Evolutionary conservation across 2,797 vertebrate genomes (phyloP).

Genomic region (Ceryle rudis): DNA sequence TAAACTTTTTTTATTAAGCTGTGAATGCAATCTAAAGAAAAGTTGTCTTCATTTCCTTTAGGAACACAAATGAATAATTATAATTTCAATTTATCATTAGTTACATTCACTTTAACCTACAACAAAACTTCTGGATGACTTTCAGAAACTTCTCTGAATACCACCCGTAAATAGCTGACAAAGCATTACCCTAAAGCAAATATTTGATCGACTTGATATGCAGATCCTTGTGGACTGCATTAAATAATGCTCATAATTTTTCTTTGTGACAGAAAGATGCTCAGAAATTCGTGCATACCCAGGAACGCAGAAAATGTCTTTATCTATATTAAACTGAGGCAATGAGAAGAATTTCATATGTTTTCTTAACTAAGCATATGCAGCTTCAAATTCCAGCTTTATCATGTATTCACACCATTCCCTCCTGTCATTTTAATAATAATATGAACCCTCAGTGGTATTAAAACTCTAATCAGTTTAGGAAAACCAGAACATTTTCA

Average conservation of each 20-base stretch:
- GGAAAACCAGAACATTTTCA: background rate
- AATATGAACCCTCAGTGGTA: background rate
- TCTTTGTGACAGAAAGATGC: background rate
- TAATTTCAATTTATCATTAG: constrained; percentile 35
- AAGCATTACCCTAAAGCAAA: constrained; percentile 12
- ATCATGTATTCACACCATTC: background rate
- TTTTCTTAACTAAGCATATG: background rate
- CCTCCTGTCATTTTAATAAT: background rate
- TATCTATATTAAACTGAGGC: constrained; percentile 19
- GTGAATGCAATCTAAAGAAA: constrained; percentile 14
- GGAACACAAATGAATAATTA: constrained; percentile 28
- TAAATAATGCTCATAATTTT: background rate
- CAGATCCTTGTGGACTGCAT: background rate
- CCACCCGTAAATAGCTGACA: background rate
- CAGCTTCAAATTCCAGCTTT: background rate
- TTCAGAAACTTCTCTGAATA: constrained; percentile 30
- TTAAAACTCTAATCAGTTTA: background rate
- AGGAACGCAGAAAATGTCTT: background rate
- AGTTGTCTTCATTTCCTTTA: constrained; percentile 29
- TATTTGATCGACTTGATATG: background rate
- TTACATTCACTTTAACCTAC: constrained; percentile 29
- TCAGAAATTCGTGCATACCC: background rate
- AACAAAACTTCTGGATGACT: constrained; percentile 5
- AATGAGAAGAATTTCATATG: background rate
- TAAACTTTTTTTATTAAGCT: constrained; percentile 24